Evolutionary conservation across 1,140 invertebrate genomes (phyloP).

Genomic region (Papilio glaucus): DNA sequence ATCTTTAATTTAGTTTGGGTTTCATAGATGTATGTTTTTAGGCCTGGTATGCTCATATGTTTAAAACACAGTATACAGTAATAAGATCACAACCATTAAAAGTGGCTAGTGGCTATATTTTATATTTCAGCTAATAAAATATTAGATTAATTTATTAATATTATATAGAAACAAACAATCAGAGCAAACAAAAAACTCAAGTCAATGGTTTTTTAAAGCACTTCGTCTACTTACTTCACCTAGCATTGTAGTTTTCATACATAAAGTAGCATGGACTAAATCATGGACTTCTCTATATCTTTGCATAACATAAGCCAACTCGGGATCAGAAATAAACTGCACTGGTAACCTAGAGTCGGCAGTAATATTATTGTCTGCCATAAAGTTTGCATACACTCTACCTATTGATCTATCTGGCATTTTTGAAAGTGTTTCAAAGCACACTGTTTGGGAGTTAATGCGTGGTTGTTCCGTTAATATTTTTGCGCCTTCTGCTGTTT

Average conservation of each 20-base stretch:
- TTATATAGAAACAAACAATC: too few species aligned
- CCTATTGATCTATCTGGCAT: slow-evolving; percentile 93
- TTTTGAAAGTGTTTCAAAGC: slow-evolving; percentile 88
- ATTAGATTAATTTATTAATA: too few species aligned
- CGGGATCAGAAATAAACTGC: slow-evolving; percentile 95
- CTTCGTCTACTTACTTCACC: slow-evolving; percentile 85
- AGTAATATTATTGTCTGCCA: slow-evolving; percentile 93
- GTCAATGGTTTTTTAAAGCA: too few species aligned
- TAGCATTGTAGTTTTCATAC: slow-evolving; percentile 98
- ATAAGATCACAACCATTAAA: too few species aligned
- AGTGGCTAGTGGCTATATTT: too few species aligned
- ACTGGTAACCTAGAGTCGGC: slow-evolving; percentile 95
- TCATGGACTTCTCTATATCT: slow-evolving; percentile 98
- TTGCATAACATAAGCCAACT: slow-evolving; percentile 98
- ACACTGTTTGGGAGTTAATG: slow-evolving; percentile 93
- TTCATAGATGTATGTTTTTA: too few species aligned
- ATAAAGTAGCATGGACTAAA: slow-evolving; percentile 94
- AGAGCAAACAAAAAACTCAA: too few species aligned
- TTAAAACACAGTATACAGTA: too few species aligned
- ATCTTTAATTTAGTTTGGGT: too few species aligned
- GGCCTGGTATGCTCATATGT: too few species aligned
- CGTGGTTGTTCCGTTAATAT: slow-evolving; percentile 92
- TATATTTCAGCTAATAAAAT: too few species aligned
- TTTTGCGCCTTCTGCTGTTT: slow-evolving; percentile 86
- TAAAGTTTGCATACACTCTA: slow-evolving; percentile 92